These are phyloP conservation scores for Tholera decimalis DNA, from an alignment of 2,888 invertebrate genomes.

Conservation along the genomic window DNA sequence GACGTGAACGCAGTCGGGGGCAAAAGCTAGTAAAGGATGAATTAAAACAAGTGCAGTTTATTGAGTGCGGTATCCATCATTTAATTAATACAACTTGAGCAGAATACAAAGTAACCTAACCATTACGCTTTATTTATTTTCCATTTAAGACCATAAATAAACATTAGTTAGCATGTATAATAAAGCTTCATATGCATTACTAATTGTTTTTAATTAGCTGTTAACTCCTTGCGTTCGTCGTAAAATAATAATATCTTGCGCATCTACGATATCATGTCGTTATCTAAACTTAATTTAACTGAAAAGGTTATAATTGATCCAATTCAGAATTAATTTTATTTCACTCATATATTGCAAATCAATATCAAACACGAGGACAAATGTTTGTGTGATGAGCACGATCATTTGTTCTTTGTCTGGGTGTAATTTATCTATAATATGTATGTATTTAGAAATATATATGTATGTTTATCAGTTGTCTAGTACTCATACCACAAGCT, in stretches of 20 bases:
- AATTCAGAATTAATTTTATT: too few relatives aligned
- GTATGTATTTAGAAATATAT: too few relatives aligned
- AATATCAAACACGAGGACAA: too few relatives aligned
- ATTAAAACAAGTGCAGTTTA: neutral
- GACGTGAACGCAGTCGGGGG: too few relatives aligned
- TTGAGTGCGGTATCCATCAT: slow-evolving; percentile 4
- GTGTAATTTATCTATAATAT: too few relatives aligned
- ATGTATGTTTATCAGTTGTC: too few relatives aligned
- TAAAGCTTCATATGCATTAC: slow-evolving; percentile 9
- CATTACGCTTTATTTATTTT: slow-evolving; percentile 27
- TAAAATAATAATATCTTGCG: neutral
- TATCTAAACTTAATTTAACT: neutral
- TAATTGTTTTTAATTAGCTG: slow-evolving; percentile 26
- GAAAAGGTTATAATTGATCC: too few relatives aligned
- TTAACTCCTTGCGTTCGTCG: slow-evolving; percentile 2
- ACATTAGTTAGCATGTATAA: slow-evolving; percentile 35
- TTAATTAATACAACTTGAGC: slow-evolving; percentile 40
- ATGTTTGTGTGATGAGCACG: too few relatives aligned
- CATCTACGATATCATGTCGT: neutral
- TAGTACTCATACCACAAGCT: too few relatives aligned
- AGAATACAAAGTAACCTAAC: slow-evolving; percentile 31
- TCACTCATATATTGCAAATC: too few relatives aligned
- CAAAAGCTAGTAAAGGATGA: too few relatives aligned
- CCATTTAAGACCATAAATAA: slow-evolving; percentile 39
- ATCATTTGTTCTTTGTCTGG: too few relatives aligned